Percentiles rank a stretch among this genome's conserved stretches.
phyloP scores from a whole-genome alignment of 92 coral and sea anemone species.

The Actinernus sp. region DNA sequence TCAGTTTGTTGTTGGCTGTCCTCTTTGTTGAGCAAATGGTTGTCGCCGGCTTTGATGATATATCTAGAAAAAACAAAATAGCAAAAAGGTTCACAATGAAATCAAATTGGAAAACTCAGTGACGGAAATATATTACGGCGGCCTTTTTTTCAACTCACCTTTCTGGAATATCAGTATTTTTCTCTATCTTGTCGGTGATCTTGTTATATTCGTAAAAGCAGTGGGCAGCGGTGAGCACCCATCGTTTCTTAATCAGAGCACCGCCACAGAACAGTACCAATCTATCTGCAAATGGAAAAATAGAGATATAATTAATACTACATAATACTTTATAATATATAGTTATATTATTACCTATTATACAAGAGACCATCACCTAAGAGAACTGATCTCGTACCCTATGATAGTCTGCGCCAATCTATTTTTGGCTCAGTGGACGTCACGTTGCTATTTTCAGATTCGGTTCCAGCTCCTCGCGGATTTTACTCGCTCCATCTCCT shows the following conservation, averaged over 20 bases:
- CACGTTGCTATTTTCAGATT: no score
- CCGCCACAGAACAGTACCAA: conserved; percentile 1
- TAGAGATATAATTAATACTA: no score
- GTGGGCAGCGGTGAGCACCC: conserved; percentile 14
- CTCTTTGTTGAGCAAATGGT: conserved; percentile 14
- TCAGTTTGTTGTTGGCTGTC: conserved; percentile 5
- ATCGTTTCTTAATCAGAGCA: neutral
- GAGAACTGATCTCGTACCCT: no score
- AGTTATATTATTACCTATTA: no score
- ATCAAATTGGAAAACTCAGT: no score
- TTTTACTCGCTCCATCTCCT: no score
- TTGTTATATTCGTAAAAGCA: conserved; percentile 5
- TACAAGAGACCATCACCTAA: no score
- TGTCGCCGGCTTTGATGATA: conserved; percentile 27
- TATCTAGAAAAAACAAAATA: conserved; percentile 8
- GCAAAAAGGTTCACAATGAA: neutral
- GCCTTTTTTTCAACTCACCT: neutral
- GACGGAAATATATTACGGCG: neutral
- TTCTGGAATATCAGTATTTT: neutral
- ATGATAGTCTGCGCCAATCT: no score
- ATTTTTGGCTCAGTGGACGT: no score
- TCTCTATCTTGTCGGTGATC: no score
- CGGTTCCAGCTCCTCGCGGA: no score
- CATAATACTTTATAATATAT: no score
- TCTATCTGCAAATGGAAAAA: neutral